These are phyloP conservation scores for Microctonus aethiopoides DNA, from an alignment of 2,888 invertebrate species.

Conservation along the genomic window DNA sequence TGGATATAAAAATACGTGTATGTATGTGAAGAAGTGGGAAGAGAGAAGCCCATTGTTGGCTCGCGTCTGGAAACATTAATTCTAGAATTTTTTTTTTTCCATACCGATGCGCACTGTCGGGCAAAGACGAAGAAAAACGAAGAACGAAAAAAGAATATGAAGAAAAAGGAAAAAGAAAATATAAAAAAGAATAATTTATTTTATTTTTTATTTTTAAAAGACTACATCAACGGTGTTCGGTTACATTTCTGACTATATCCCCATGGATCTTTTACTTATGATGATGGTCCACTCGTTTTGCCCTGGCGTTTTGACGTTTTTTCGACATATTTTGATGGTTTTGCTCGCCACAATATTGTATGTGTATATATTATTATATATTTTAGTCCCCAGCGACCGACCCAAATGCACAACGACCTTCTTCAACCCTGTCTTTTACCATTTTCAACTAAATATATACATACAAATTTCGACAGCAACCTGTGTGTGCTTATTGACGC, in stretches of 20 bases:
- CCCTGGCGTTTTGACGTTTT: conserved; percentile 54
- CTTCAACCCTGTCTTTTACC: conserved; percentile 10
- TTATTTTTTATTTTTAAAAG: not conserved
- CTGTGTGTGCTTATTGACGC: conserved; percentile 9
- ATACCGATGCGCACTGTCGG: conserved; percentile 9
- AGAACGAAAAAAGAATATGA: not conserved
- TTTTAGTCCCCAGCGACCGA: not conserved
- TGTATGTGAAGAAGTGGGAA: conserved; percentile 17
- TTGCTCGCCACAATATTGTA: not conserved
- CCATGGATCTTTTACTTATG: not conserved
- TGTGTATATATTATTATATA: not conserved
- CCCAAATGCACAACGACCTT: not conserved
- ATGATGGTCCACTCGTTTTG: conserved; percentile 7
- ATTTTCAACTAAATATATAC: not conserved
- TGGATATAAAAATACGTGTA: not conserved
- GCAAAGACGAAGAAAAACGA: not conserved
- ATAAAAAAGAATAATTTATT: too few relatives aligned
- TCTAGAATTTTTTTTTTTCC: not conserved
- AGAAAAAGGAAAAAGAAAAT: conserved; percentile 3
- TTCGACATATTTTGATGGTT: conserved; percentile 52
- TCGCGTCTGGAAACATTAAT: conserved; percentile 19
- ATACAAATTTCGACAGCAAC: conserved; percentile 9
- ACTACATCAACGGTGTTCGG: not conserved
- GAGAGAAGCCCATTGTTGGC: conserved; percentile 14
- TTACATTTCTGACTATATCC: conserved; percentile 7